Evolutionary conservation across 1,140 invertebrate genomes (phyloP).

Genomic region (Megathymus violae): DNA sequence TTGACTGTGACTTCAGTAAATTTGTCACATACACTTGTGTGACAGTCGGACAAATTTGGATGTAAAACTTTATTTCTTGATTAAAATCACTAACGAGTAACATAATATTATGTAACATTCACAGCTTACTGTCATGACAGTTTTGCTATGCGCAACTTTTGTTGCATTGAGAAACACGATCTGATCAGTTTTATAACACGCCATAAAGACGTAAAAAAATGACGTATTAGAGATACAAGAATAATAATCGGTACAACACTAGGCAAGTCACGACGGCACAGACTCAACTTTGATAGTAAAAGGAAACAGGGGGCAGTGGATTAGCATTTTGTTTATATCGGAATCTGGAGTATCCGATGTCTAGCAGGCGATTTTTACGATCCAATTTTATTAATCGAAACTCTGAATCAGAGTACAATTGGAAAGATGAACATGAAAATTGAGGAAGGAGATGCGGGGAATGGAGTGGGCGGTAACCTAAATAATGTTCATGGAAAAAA

Average conservation of each 20-base stretch:
- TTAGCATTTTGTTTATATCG: slow-evolving; percentile 36
- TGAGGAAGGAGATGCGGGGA: not conserved
- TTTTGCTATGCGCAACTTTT: no score
- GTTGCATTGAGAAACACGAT: no score
- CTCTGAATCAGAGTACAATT: slow-evolving; percentile 9
- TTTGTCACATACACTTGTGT: no score
- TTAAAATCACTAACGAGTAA: no score
- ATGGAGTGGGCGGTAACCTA: not conserved
- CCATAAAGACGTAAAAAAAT: no score
- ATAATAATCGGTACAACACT: slow-evolving; percentile 17
- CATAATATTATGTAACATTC: no score
- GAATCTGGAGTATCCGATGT: slow-evolving; percentile 26
- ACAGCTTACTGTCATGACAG: no score
- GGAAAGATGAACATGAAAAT: slow-evolving; percentile 8
- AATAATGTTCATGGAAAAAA: not conserved
- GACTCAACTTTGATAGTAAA: slow-evolving; percentile 35
- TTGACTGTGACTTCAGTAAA: no score
- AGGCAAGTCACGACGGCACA: slow-evolving; percentile 6
- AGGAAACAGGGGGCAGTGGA: slow-evolving; percentile 31
- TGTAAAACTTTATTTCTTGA: no score
- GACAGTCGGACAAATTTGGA: no score
- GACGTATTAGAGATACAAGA: no score
- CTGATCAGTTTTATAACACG: no score
- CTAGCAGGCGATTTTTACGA: slow-evolving; percentile 27
- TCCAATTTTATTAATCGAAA: slow-evolving; percentile 14